Conservation (phyloP, 1,140 invertebrate genomes). For the Cataglyphis hispanica region DNA sequence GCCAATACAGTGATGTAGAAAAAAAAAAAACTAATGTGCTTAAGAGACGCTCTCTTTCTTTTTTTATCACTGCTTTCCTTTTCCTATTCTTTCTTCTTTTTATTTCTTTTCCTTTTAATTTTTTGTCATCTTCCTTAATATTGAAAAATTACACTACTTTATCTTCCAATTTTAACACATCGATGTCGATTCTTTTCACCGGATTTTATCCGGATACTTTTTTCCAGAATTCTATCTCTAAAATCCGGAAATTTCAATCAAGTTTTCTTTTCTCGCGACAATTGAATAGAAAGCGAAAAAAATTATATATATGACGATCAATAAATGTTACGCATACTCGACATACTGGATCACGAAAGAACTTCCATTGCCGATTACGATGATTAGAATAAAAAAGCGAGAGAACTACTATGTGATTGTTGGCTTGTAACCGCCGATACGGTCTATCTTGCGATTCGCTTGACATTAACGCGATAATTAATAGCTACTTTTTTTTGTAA, state of each 20-base stretch:
- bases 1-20: neutral
- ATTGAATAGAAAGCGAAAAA: conserved; percentile 49
- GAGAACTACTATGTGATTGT: conserved; percentile 48
- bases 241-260: neutral
- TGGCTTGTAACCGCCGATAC: conserved; percentile 35
- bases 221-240: neutral
- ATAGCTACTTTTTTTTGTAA: conserved; percentile 67
- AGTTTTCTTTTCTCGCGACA: conserved; percentile 63
- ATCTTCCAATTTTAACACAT: conserved; percentile 24
- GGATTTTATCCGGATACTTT: neutral
- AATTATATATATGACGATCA: conserved; percentile 60
- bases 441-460: conserved; percentile 43
- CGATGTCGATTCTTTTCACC: neutral
- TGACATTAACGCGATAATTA: conserved; percentile 47
- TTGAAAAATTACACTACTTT: conserved; percentile 5
- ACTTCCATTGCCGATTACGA: conserved; percentile 35
- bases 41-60: neutral
- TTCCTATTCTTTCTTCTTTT: neutral
- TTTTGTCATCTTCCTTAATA: neutral
- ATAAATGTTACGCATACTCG: conserved; percentile 37
- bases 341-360: conserved; percentile 59
- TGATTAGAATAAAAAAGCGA: conserved; percentile 55
- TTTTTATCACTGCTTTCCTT: neutral
- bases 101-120: neutral
- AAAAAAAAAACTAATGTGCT: conserved; percentile 5